Percentiles rank a stretch among this genome's conserved stretches.
phyloP scores from a whole-genome alignment of 2,888 invertebrate genomes.

The Ichneumon xanthorius region DNA sequence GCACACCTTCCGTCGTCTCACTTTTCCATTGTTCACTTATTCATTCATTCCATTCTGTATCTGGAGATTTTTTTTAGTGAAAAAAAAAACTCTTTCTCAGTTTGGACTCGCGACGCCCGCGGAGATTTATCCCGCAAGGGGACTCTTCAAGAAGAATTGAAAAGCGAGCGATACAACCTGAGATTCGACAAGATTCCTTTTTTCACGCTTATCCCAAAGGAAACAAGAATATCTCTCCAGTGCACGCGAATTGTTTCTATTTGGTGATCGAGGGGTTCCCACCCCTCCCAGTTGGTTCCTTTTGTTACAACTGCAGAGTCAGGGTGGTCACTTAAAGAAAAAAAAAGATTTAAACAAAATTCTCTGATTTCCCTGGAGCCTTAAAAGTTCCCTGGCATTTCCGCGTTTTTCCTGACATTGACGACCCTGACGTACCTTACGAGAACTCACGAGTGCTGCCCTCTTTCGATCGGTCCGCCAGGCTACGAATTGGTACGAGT shows the following conservation, averaged over 20 bases:
- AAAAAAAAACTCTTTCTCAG: neutral
- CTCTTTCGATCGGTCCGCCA: no score
- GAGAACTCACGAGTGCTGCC: no score
- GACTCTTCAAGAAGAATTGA: slow-evolving; percentile 23
- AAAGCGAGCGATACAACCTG: neutral
- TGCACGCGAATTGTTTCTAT: neutral
- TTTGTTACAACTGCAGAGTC: neutral
- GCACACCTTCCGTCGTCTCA: slow-evolving; percentile 6
- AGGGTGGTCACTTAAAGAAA: neutral
- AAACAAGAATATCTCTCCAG: neutral
- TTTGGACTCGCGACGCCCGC: neutral
- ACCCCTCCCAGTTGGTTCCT: neutral
- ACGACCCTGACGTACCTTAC: no score
- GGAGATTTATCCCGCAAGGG: slow-evolving; percentile 11
- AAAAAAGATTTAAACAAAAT: neutral
- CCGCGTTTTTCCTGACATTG: no score
- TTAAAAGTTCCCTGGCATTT: no score
- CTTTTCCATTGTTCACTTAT: slow-evolving; percentile 26
- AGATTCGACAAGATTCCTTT: neutral
- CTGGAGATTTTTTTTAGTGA: neutral
- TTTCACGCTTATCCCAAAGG: neutral
- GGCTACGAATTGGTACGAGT: no score
- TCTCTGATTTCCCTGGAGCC: no score
- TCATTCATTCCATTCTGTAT: slow-evolving; percentile 7
- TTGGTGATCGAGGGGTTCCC: neutral